Evolutionary conservation across 2,888 invertebrate species (phyloP).

Genomic region (Tromatobia lineatoria): DNA sequence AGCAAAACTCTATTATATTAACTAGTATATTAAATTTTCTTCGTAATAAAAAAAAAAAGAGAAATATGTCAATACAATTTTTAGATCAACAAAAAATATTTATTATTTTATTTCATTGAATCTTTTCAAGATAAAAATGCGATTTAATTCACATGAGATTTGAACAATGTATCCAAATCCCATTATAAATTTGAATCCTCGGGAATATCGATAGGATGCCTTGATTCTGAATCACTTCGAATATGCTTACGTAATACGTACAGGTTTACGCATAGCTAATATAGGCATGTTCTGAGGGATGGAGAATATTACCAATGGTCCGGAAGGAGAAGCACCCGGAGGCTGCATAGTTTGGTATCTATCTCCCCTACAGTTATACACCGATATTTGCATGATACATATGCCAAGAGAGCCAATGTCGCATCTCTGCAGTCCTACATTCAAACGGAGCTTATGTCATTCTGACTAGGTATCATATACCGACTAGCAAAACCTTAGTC

Average conservation of each 20-base stretch:
- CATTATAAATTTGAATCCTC: background rate
- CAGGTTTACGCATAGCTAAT: background rate
- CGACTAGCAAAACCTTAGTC: constrained; percentile 74
- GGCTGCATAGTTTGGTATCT: constrained; percentile 34
- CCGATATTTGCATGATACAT: constrained; percentile 51
- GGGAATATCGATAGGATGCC: background rate
- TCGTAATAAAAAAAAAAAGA: too few species aligned
- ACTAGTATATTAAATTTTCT: too few species aligned
- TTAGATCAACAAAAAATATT: too few species aligned
- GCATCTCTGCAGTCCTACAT: constrained; percentile 56
- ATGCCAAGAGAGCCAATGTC: constrained; percentile 8
- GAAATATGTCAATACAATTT: too few species aligned
- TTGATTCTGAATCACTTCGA: background rate
- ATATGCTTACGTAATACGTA: background rate
- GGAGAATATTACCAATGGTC: constrained; percentile 39
- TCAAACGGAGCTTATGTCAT: constrained; percentile 64
- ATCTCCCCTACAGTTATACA: background rate
- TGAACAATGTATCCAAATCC: background rate
- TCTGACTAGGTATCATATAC: constrained; percentile 68
- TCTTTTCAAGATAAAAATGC: background rate
- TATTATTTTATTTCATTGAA: too few species aligned
- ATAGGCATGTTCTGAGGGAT: background rate
- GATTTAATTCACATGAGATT: background rate
- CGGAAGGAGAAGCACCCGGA: constrained; percentile 20
- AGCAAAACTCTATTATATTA: too few species aligned